These are phyloP conservation scores for Muscicapa comitata DNA, from an alignment of 2,797 vertebrate species.

Conservation along the genomic window DNA sequence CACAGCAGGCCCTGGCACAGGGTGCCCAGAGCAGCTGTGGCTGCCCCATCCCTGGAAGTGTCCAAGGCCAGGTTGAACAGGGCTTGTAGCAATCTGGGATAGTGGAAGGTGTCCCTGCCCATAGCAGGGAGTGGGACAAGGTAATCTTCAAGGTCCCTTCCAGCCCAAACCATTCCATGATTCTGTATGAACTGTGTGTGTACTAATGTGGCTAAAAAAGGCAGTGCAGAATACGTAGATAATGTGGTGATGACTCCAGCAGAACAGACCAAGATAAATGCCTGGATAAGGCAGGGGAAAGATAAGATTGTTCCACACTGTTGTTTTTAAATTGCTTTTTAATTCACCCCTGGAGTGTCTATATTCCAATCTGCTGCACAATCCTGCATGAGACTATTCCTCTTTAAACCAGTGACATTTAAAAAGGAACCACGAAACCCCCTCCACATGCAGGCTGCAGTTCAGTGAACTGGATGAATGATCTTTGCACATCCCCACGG, in stretches of 20 bases:
- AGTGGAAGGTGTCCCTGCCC: not conserved
- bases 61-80: rapidly evolving
- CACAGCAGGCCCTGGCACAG: not conserved
- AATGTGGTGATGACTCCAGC: not conserved
- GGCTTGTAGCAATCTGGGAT: not conserved
- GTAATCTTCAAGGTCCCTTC: not conserved
- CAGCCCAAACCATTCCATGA: not conserved
- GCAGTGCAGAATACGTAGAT: not conserved
- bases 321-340: conserved; percentile 34
- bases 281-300: not conserved
- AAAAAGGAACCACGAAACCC: not conserved
- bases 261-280: not conserved
- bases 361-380: not conserved
- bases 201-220: not conserved
- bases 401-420: conserved; percentile 43
- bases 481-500: conserved; percentile 33
- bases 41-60: not conserved
- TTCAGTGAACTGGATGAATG: conserved; percentile 54
- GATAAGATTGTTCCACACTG: conserved; percentile 19
- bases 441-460: conserved; percentile 16
- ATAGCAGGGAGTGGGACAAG: not conserved
- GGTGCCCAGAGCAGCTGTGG: not conserved
- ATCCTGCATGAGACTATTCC: not conserved
- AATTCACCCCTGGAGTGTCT: conserved; percentile 22
- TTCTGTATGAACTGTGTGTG: not conserved